These are phyloP conservation scores for Drosophila fulvimacula DNA, from an alignment of 2,888 invertebrate species.

Conservation along the genomic window DNA sequence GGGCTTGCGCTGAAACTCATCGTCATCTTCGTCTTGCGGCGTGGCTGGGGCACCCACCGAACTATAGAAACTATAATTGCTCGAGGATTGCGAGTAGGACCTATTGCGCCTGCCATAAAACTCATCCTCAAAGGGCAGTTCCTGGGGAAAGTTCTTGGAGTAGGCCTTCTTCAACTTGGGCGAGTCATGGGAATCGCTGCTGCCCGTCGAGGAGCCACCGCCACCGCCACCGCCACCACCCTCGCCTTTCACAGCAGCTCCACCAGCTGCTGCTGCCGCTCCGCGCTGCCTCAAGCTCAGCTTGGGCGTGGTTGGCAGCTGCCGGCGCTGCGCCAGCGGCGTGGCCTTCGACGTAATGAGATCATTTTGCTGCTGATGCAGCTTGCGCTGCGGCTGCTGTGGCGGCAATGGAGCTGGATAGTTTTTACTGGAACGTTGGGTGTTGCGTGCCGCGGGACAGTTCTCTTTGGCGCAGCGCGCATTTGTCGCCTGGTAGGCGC, in stretches of 20 bases:
- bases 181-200: conserved; percentile 83
- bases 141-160: conserved; percentile 84
- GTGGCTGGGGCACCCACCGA: conserved; percentile 76
- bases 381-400: conserved; percentile 51
- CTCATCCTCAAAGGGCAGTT: conserved; percentile 85
- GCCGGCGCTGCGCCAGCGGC: conserved; percentile 58
- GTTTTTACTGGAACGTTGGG: conserved; percentile 71
- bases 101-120: conserved; percentile 82
- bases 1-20: conserved; percentile 84
- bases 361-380: conserved; percentile 64
- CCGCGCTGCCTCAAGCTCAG: conserved; percentile 49
- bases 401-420: conserved; percentile 78
- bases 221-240: conserved; percentile 69
- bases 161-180: conserved; percentile 82
- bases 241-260: conserved; percentile 38
- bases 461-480: conserved; percentile 81
- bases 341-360: conserved; percentile 67
- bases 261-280: conserved; percentile 21
- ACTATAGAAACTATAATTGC: conserved; percentile 84
- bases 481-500: conserved; percentile 80
- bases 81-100: conserved; percentile 84
- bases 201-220: conserved; percentile 75
- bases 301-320: conserved; percentile 71
- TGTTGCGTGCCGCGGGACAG: conserved; percentile 63
- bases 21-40: conserved; percentile 65